These are phyloP conservation scores for Equus przewalskii DNA, from an alignment of 2,113 vertebrate genomes.

Conservation along the genomic window DNA sequence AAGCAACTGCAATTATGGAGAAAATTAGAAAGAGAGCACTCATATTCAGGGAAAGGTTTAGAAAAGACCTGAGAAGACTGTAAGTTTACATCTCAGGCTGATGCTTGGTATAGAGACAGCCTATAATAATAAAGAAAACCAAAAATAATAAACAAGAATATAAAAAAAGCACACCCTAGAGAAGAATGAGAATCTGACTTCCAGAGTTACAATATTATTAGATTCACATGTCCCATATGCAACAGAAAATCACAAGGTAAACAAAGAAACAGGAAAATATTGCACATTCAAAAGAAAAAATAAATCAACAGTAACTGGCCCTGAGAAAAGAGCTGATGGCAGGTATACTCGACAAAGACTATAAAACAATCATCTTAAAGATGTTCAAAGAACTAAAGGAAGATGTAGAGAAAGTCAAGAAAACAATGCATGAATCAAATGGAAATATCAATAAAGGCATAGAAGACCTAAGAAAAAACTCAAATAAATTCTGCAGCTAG, in stretches of 20 bases:
- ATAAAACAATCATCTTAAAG: background rate
- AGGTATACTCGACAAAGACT: background rate
- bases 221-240: background rate
- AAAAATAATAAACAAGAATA: background rate
- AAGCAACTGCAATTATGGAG: background rate
- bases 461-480: background rate
- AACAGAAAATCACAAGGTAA: background rate
- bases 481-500: background rate
- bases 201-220: background rate
- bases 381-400: background rate
- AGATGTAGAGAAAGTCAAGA: background rate
- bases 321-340: background rate
- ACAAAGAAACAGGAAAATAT: background rate
- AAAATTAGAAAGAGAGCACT: background rate
- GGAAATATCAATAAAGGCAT: background rate
- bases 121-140: background rate
- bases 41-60: background rate
- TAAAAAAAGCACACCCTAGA: background rate
- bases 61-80: background rate
- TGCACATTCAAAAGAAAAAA: background rate
- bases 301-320: background rate
- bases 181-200: background rate
- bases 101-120: background rate
- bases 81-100: background rate
- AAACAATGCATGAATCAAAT: background rate